Evolutionary conservation across 2,797 vertebrate genomes (phyloP).

Genomic region (Trichosurus vulpecula): DNA sequence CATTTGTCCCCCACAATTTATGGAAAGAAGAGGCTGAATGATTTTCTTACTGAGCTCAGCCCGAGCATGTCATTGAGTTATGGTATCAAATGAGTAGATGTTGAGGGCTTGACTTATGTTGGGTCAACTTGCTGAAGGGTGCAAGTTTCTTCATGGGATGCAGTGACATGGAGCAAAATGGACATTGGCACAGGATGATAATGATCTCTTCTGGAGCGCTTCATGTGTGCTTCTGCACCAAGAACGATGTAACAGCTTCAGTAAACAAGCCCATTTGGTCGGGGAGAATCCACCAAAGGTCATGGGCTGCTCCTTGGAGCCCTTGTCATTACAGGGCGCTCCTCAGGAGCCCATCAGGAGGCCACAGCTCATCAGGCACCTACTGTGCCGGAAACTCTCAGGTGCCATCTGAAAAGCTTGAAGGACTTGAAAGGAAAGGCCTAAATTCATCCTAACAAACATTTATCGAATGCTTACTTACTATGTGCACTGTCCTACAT

Average conservation of each 20-base stretch:
- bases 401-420: not conserved
- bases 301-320: not conserved
- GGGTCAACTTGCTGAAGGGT: not conserved
- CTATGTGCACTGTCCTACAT: not conserved
- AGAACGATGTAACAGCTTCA: not conserved
- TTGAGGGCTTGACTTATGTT: not conserved
- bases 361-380: fast-evolving
- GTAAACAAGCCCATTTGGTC: not conserved
- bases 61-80: fast-evolving
- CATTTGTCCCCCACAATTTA: not conserved
- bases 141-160: fast-evolving
- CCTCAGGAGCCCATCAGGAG: not conserved
- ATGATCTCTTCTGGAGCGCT: not conserved
- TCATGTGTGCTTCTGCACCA: not conserved
- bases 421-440: not conserved
- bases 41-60: not conserved
- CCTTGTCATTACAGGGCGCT: not conserved
- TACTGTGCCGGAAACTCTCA: not conserved
- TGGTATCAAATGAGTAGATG: not conserved
- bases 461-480: not conserved
- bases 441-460: not conserved
- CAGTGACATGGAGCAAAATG: not conserved
- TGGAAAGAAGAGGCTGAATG: not conserved
- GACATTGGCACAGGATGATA: not conserved
- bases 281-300: not conserved